These are phyloP conservation scores for Polypedilum pembai DNA, from an alignment of 1,140 invertebrate genomes.

Conservation along the genomic window DNA sequence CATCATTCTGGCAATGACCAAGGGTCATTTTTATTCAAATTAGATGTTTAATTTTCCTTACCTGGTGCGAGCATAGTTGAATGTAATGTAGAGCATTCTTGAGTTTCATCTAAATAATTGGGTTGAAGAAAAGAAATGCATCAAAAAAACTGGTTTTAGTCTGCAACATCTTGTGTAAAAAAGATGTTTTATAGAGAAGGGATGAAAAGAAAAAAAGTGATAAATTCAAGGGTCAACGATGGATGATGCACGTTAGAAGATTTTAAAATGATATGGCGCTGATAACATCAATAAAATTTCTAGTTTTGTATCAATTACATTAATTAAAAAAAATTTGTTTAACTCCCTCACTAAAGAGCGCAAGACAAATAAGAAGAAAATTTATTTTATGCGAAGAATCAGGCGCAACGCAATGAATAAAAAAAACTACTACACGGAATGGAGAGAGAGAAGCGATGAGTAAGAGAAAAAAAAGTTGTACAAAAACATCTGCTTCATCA, in stretches of 20 bases:
- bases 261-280: neutral
- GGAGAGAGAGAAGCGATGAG: no score
- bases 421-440: neutral
- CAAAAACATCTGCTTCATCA: conserved; percentile 20
- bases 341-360: neutral
- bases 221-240: conserved; percentile 6
- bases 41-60: neutral
- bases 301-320: conserved; percentile 11
- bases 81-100: neutral
- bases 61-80: neutral
- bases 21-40: conserved; percentile 25
- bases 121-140: neutral
- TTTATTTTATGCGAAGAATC: neutral
- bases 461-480: neutral
- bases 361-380: no score
- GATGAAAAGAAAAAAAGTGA: neutral
- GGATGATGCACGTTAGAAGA: neutral
- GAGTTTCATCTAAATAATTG: neutral
- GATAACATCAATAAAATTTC: neutral
- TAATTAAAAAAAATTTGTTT: conserved; percentile 8
- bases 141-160: neutral
- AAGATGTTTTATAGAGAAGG: neutral
- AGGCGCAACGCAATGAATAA: neutral
- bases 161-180: neutral
- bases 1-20: conserved; percentile 22